Conservation (phyloP, 2,113 vertebrate genomes). For the Microtus pennsylvanicus region DNA sequence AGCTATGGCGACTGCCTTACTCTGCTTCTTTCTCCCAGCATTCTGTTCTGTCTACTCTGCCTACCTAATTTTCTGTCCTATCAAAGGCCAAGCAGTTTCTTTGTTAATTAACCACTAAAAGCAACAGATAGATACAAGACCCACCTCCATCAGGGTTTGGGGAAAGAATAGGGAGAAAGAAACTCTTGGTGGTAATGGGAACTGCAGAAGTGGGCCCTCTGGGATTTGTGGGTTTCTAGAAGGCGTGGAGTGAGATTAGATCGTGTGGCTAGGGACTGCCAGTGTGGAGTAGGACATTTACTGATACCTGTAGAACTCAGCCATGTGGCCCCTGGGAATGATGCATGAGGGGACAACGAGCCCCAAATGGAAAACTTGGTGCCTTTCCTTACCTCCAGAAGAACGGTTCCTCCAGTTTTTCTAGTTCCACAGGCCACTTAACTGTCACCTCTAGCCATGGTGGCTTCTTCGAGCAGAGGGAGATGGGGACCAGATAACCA, state of each 20-base stretch:
- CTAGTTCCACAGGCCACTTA: too few species aligned
- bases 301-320: too few species aligned
- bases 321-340: not conserved
- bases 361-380: not conserved
- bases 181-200: not conserved
- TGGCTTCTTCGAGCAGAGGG: fast-evolving
- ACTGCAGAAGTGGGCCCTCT: not conserved
- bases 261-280: not conserved
- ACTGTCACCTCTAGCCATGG: not conserved
- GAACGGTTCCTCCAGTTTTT: fast-evolving
- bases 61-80: too few species aligned
- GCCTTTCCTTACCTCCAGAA: too few species aligned
- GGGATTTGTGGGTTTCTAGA: not conserved
- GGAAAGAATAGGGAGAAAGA: not conserved
- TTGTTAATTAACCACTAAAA: too few species aligned
- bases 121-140: too few species aligned
- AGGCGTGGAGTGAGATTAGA: not conserved
- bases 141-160: not conserved
- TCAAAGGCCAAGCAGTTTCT: too few species aligned
- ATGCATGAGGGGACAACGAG: not conserved
- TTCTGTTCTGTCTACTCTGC: too few species aligned
- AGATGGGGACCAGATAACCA: not conserved
- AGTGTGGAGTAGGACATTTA: not conserved
- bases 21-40: too few species aligned
- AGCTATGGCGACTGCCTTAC: too few species aligned